Base-by-base conservation (phyloP, 2,113 vertebrate species). In the Ammospiza nelsoni region DNA sequence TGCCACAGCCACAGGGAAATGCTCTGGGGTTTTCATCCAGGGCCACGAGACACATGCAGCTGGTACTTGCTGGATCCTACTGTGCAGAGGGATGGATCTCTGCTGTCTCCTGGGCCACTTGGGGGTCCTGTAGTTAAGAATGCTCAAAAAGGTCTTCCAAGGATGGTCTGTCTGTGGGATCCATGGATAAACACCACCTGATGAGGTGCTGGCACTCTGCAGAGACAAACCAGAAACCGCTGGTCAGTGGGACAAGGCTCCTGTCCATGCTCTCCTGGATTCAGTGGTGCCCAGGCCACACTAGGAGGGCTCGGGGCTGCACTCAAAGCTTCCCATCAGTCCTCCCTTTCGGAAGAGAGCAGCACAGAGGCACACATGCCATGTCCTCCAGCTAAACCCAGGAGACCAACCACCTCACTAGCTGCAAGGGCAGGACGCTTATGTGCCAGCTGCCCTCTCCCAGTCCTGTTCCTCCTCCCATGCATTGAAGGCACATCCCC, bases 1-100 rank as follows among this genome's bases (percentile, higher is more conserved):
- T 5, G n/a, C n/a, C 6, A 2, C 7, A 1, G 58, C n/a, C 15
- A 3, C 16, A 67, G 43, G 16, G 33, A 48, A n/a, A 35, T 1
- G 2, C 65, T 48, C 44, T 5, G 12, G 65, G 21, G 6, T 13
- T 67, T 48, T n/a, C 21, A 19, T 25, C 2, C 8, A 67, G 44
- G 1, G 2, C 44, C 44, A 24, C 2, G 4, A n/a, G 35, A 31
- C 8, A 1, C 4, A 6, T 25, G 43, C 65, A 18, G 43, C 43
- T 52, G 35, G 2, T 23, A 12, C 68, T 23, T 31, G 68, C 49
- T 39, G 35, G 21, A 23, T 39, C 27, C 49, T 41, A 41, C 28
- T 41, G 49, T 10, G 28, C 49, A 72, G 21, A 54, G 28, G 28
- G 28, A 54, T 18, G 49, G 21, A 72, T 31, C 35, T 54, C 37